Evolutionary conservation across 2,797 vertebrate species (phyloP).

Genomic region (Rhynchotus rufescens): DNA sequence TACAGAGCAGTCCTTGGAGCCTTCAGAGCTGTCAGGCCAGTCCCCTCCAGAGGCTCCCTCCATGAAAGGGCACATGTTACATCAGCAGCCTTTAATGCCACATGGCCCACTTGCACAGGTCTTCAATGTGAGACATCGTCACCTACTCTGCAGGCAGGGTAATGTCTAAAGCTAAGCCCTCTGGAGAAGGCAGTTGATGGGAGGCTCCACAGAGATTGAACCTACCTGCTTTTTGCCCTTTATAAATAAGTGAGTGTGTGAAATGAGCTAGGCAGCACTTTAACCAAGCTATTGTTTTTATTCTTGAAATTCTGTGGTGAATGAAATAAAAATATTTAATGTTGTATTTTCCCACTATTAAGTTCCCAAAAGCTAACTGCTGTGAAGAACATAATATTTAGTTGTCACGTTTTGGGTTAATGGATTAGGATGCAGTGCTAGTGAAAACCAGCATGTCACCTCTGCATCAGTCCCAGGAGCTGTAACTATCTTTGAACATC

Average conservation of each 20-base stretch:
- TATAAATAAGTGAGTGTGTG: not conserved
- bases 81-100: not conserved
- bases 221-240: not conserved
- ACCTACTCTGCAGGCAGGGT: not conserved
- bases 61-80: not conserved
- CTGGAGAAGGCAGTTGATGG: not conserved
- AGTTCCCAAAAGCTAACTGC: not conserved
- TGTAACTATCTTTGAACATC: not conserved
- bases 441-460: conserved; percentile 11
- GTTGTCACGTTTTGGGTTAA: not conserved
- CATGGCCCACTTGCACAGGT: not conserved
- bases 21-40: not conserved
- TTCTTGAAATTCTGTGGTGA: not conserved
- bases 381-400: not conserved
- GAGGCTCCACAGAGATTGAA: not conserved
- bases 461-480: not conserved
- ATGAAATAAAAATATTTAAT: not conserved
- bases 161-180: not conserved
- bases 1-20: not conserved
- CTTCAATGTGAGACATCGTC: not conserved
- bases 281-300: not conserved
- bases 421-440: conserved; percentile 1
- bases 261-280: not conserved
- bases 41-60: not conserved
- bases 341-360: not conserved